Evolutionary conservation across 2,888 invertebrate genomes (phyloP).

Genomic region (Elmis aenea): DNA sequence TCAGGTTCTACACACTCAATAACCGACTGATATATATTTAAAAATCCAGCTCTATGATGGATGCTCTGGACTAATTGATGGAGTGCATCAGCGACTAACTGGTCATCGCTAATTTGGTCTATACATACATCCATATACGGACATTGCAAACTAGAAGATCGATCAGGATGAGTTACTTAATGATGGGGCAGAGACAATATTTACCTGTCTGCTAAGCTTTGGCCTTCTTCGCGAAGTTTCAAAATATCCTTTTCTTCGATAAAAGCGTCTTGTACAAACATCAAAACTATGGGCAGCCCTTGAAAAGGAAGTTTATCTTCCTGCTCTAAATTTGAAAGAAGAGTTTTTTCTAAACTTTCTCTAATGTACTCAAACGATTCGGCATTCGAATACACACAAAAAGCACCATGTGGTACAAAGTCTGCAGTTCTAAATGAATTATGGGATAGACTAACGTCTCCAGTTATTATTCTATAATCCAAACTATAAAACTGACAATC

Average conservation of each 20-base stretch:
- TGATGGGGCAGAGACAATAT: not conserved
- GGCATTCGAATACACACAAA: conserved; percentile 86
- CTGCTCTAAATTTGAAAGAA: conserved; percentile 83
- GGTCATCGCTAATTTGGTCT: conserved; percentile 59
- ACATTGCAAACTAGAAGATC: conserved; percentile 68
- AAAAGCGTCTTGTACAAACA: conserved; percentile 80
- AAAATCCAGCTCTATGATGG: conserved; percentile 71
- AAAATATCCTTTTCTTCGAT: conserved; percentile 83
- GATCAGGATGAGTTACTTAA: too few species aligned
- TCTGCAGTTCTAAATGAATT: conserved; percentile 80
- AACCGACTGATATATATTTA: conserved; percentile 66
- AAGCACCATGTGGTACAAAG: conserved; percentile 86
- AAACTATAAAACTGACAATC: conserved; percentile 75
- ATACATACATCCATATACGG: conserved; percentile 78
- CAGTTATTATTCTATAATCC: conserved; percentile 81
- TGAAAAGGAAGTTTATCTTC: conserved; percentile 86
- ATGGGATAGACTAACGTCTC: conserved; percentile 73
- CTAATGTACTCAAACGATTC: conserved; percentile 89
- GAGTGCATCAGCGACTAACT: conserved; percentile 66
- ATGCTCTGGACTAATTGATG: conserved; percentile 71
- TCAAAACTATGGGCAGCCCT: conserved; percentile 80
- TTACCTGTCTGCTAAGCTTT: conserved; percentile 82
- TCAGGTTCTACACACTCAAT: conserved; percentile 79
- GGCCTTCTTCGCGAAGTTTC: conserved; percentile 81
- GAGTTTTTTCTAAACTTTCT: conserved; percentile 84